Conservation (phyloP, 2,797 vertebrate species). For the Helicolenus hilgendorfi region DNA sequence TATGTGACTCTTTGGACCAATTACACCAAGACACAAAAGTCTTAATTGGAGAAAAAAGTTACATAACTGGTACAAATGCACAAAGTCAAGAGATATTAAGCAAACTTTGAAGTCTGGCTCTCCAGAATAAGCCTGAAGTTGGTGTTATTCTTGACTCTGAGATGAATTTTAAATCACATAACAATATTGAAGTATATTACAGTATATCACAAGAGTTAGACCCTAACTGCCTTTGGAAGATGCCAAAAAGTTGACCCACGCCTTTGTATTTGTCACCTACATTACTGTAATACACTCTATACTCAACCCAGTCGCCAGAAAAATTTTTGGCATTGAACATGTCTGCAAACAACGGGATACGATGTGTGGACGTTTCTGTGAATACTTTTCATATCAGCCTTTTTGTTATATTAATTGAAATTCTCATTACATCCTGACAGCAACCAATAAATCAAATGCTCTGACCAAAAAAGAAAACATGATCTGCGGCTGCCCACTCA, state of each 20-base stretch:
- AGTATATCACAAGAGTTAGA: neutral
- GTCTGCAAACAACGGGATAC: neutral
- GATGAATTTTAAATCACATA: no score
- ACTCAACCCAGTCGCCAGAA: neutral
- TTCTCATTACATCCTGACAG: no score
- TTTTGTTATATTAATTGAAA: no score
- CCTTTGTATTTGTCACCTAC: neutral
- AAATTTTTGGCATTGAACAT: neutral
- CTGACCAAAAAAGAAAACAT: no score
- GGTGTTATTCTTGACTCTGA: neutral
- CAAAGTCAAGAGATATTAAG: neutral
- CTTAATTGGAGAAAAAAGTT: neutral
- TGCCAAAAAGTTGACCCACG: neutral
- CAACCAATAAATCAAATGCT: no score
- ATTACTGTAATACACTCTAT: neutral
- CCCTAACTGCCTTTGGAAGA: neutral
- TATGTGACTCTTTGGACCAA: neutral
- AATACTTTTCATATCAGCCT: neutral
- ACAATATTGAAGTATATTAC: no score
- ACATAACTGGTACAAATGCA: neutral
- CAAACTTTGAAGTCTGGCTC: neutral
- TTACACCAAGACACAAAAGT: neutral
- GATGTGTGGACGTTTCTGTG: neutral
- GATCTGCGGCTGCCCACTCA: no score
- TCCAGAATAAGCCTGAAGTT: neutral